Conservation (phyloP, 2,113 vertebrate species). For the Rhea pennata region DNA sequence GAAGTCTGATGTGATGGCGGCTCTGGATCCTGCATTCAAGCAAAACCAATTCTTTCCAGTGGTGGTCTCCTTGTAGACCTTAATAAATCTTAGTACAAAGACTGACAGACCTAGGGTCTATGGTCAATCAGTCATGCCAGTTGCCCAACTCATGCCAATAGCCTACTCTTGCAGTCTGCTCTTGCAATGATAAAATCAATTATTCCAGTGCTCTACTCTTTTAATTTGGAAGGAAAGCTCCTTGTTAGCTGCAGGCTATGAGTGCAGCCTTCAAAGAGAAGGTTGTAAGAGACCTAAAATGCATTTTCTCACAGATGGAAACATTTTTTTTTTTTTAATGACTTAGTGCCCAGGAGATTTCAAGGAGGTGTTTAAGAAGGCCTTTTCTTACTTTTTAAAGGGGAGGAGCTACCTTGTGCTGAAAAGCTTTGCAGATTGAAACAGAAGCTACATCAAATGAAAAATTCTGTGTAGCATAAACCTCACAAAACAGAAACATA, state of each 20-base stretch:
- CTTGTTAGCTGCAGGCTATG: neutral
- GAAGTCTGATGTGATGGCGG: neutral
- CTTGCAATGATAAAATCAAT: slow-evolving; percentile 19
- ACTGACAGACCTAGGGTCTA: neutral
- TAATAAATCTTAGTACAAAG: neutral
- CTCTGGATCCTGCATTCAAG: neutral
- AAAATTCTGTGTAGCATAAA: neutral
- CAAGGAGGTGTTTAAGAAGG: neutral
- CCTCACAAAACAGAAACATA: rapidly evolving
- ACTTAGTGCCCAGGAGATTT: neutral
- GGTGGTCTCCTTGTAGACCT: neutral
- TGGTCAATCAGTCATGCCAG: neutral
- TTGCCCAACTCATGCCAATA: neutral
- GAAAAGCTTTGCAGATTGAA: neutral
- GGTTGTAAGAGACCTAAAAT: neutral
- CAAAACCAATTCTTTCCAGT: neutral
- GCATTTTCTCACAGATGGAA: neutral
- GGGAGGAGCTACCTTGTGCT: neutral
- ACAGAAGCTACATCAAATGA: neutral
- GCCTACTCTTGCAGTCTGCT: neutral
- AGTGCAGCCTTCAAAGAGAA: neutral
- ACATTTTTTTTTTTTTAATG: neutral
- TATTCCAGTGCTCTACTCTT: neutral
- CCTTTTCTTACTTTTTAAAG: neutral
- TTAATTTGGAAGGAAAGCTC: neutral